Base-by-base conservation (phyloP, 2,888 invertebrate species). In the Rhingia campestris region DNA sequence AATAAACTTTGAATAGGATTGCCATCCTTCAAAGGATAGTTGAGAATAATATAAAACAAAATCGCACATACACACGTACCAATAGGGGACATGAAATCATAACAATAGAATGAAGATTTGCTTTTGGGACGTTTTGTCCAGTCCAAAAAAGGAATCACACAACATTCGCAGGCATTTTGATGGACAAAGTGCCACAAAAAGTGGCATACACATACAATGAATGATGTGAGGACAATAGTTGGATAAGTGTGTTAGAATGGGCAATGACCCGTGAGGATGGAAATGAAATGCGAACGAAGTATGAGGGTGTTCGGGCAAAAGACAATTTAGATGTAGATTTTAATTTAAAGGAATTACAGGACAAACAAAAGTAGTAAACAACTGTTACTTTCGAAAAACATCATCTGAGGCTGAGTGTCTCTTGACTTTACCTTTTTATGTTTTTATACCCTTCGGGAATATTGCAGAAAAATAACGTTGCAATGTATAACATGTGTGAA, bases 11-110 rank as follows among this genome's bases (percentile, higher is more conserved):
- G 37, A 43, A 33, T 58, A 30, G 45, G 10, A 45, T 63, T 1
- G 45, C 12, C 45, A 43, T 81, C 56, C 67, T 63, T 53, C 12
- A 45, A 69, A 10, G 51, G 58, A 45, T 33, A 45, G n/a, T 75
- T 64, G 47, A 32, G 59, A 45, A 35, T 12, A n/a, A 35, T 7
- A 37, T 32, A 56, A 14, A 22, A 35, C 3, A 47, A 33, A n/a
- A 35, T 66, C 7, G 47, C 43, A 14, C 41, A 58, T 12, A 56
- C n/a, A 32, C 53, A 53, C 7, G 14, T 10, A 32, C 6, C 41
- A 3, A 64, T 35, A 51, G 14, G 14, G 12, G 49, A 58, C 43
- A 43, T n/a, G 10, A 63, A 66, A 33, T 39, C 53, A 67, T 67
- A 76, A 67, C 51, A 67, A 61, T 32, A n/a, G 47, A 14, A 41